Base-by-base conservation (phyloP, 2,113 vertebrate genomes). In the Phycodurus eques region DNA sequence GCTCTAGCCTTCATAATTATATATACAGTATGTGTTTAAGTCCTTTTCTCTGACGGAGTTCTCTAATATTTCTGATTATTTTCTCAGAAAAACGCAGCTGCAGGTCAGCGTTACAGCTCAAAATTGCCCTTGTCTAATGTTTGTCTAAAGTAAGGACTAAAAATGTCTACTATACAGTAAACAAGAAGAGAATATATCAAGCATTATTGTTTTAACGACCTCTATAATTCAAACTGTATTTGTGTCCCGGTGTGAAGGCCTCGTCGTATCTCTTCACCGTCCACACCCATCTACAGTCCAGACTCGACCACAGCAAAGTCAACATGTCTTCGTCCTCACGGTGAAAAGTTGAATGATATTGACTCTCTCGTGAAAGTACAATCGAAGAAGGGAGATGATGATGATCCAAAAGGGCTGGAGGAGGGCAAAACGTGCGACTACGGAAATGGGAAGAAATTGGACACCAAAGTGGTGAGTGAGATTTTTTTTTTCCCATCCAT, bases 351-450 rank as follows among this genome's bases (percentile, higher is more conserved):
- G 80, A 22, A 56, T 76, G 46, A 73, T 7, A 66, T 46, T 0
- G 10, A 22, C 53, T 69, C 27, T 20, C 1, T 35, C 10, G 49
- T 68, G 54, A 79, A 20, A 64, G 66, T 67, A 1, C 86, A 89
- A 35, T 47, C 70, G 49, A 80, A 51, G 67, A 90, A 91, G 71
- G 93, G 93, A 1, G 86, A 82, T 9, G 2, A 77, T 9, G 2
- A 77, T 6, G 78, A 73, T 64, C 90, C 91, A 60, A 94, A 94
- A 67, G 92, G 88, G 57, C 79, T 90, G 76, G 92, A 95, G 46
- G 43, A 66, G 13, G n/a, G 57, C 9, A 35, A 31, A 33, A 56
- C 8, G 20, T 63, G 51, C 17, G 10, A 20, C 35, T 60, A 22
- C 35, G 57, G 63, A n/a, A 3, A 2, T 0, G 6, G 1, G 6